These are phyloP conservation scores for Leptodactylus fallax DNA, from an alignment of 2,797 vertebrate genomes.

Conservation along the genomic window DNA sequence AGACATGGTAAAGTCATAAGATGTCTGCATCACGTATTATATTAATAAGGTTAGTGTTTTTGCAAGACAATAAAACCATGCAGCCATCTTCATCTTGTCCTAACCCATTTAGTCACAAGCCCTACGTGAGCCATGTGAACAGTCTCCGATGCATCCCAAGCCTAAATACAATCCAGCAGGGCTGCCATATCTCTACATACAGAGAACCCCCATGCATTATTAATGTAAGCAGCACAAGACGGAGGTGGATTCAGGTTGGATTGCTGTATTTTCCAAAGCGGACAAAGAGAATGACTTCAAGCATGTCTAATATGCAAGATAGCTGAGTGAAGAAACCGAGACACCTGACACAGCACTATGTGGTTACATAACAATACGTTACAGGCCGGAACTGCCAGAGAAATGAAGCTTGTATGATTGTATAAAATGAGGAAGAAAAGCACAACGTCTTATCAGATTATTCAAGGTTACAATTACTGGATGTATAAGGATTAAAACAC, in stretches of 20 bases:
- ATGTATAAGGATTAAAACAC: too few species aligned
- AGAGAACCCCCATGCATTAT: not conserved
- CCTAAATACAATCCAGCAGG: not conserved
- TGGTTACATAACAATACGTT: not conserved
- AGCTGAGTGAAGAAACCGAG: not conserved
- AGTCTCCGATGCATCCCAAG: not conserved
- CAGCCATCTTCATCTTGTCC: too few species aligned
- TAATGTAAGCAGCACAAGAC: not conserved
- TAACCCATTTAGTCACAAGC: too few species aligned
- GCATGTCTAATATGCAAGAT: constrained; percentile 16
- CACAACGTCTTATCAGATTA: too few species aligned
- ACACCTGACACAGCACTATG: not conserved
- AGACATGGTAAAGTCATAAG: not conserved
- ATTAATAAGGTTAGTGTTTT: not conserved
- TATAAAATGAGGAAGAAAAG: too few species aligned
- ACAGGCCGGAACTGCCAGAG: too few species aligned
- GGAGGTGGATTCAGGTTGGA: not conserved
- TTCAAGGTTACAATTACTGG: too few species aligned
- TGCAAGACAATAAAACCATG: not conserved
- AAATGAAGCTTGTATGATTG: too few species aligned
- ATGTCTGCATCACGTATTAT: not conserved
- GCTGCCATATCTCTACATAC: not conserved
- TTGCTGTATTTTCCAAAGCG: not conserved
- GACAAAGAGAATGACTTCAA: constrained; percentile 6
- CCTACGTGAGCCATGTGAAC: too few species aligned